phyloP scores from a whole-genome alignment of 2,888 invertebrate species.

The Hyposoter didymator region DNA sequence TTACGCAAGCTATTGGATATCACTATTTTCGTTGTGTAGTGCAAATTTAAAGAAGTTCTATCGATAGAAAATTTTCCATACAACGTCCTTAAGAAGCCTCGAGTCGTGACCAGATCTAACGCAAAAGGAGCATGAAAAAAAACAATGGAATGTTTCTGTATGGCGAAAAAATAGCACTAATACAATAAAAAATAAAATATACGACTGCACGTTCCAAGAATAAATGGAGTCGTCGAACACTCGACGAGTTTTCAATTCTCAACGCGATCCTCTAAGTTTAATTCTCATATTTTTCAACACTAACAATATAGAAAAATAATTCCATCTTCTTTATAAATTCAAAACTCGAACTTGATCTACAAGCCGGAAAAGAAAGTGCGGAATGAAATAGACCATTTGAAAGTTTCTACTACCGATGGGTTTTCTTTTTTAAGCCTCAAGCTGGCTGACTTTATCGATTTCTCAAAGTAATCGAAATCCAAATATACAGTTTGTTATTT shows the following conservation, averaged over 20 bases:
- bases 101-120: conserved; percentile 7
- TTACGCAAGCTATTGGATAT: too few relatives aligned
- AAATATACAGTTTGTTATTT: not conserved
- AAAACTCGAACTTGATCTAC: not conserved
- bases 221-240: not conserved
- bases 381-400: not conserved
- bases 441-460: not conserved
- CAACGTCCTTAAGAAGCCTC: not conserved
- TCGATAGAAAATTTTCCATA: too few relatives aligned
- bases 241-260: not conserved
- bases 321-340: not conserved
- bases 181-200: conserved; percentile 23
- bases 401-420: not conserved
- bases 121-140: not conserved
- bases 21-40: too few relatives aligned
- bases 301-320: conserved; percentile 43
- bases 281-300: conserved; percentile 6
- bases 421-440: not conserved
- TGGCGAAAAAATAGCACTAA: conserved; percentile 31
- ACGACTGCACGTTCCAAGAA: not conserved
- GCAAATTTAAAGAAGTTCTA: too few relatives aligned
- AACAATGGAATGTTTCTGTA: conserved; percentile 53
- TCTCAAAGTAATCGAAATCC: not conserved
- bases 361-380: not conserved
- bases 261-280: not conserved